A percentile compares a stretch with the other conserved stretches of the same genome.
phyloP scores from a whole-genome alignment of 2,113 vertebrate genomes.

The Calypte anna region DNA sequence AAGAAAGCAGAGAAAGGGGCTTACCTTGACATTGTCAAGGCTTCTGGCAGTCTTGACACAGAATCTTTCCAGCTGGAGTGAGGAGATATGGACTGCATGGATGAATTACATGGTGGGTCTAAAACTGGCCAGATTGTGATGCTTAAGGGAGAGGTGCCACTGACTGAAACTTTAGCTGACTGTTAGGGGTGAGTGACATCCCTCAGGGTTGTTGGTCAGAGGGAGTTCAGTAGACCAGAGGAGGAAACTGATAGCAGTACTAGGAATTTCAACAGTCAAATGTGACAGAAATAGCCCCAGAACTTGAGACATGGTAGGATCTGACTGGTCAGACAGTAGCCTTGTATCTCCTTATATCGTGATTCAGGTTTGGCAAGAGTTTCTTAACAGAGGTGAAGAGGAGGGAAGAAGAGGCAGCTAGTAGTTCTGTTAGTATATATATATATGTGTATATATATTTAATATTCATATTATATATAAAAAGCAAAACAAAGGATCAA shows the following conservation, averaged over 20 bases:
- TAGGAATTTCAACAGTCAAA: not conserved
- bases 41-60: not conserved
- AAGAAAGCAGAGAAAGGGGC: not conserved
- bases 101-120: not conserved
- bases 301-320: not conserved
- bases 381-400: not conserved
- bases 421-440: not conserved
- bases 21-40: not conserved
- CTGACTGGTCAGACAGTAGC: not conserved
- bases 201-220: not conserved
- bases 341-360: not conserved
- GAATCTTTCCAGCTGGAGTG: fast-evolving
- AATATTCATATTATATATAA: no score
- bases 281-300: not conserved
- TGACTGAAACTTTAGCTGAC: not conserved
- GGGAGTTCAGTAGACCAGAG: not conserved
- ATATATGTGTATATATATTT: no score
- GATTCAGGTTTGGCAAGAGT: fast-evolving
- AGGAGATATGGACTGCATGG: fast-evolving
- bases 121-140: fast-evolving
- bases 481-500: not conserved
- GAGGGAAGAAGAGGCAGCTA: not conserved
- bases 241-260: fast-evolving
- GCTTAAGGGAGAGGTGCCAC: not conserved
- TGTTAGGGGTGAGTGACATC: not conserved